Percentiles rank a stretch among this genome's conserved stretches.
phyloP scores from a whole-genome alignment of 2,797 vertebrate species.

The Rhabdophis nuchalis region DNA sequence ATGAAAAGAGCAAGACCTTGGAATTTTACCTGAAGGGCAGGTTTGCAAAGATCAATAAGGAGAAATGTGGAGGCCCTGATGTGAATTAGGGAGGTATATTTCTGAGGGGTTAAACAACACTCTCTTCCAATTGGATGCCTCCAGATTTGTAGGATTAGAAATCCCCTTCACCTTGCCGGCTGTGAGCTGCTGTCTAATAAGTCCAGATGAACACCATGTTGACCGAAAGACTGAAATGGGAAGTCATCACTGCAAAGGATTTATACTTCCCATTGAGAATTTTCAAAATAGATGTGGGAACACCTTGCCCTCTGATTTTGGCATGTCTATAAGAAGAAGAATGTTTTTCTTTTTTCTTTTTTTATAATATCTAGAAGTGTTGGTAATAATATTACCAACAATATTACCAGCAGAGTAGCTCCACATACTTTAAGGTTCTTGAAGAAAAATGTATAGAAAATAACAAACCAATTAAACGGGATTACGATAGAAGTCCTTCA shows the following conservation, averaged over 20 bases:
- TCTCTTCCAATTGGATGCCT: not conserved
- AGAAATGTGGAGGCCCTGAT: not conserved
- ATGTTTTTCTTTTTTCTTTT: not conserved
- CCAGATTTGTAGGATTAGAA: not conserved
- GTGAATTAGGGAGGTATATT: not conserved
- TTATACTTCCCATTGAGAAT: not conserved
- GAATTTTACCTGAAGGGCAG: not conserved
- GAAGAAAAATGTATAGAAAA: not conserved
- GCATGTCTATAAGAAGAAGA: not conserved
- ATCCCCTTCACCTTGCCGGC: not conserved
- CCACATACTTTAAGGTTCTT: not conserved
- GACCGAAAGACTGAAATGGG: not conserved
- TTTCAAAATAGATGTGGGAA: not conserved
- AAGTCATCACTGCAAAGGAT: not conserved
- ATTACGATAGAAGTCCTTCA: not conserved
- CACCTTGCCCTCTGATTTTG: not conserved
- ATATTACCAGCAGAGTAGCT: not conserved
- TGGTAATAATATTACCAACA: not conserved
- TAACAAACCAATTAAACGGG: not conserved
- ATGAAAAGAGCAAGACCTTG: not conserved
- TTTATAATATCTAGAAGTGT: not conserved
- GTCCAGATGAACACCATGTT: not conserved
- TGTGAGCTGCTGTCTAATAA: not conserved
- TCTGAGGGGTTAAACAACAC: not conserved
- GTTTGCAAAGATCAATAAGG: not conserved